Conservation (phyloP, 2,888 invertebrate genomes). For the Stegophylla sp. region DNA sequence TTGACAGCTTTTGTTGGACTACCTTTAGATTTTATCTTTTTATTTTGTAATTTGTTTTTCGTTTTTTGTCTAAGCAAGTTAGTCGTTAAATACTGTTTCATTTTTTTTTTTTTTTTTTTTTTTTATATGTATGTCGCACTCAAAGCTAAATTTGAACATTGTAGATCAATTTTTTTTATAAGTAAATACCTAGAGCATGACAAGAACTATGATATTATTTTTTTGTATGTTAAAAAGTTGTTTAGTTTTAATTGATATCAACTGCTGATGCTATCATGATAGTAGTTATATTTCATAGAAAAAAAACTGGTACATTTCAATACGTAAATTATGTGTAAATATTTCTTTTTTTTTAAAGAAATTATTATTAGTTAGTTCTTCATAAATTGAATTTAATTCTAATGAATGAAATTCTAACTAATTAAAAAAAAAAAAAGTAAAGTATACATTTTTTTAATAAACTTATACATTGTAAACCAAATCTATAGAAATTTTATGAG, state of each 20-base stretch:
- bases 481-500: neutral
- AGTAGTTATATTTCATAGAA: constrained; percentile 7
- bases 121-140: constrained; percentile 47
- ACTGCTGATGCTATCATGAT: constrained; percentile 3
- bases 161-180: constrained; percentile 42
- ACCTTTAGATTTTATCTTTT: constrained; percentile 56
- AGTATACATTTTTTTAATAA: constrained; percentile 43
- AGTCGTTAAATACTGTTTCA: constrained; percentile 41
- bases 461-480: constrained; percentile 30
- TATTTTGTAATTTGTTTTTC: constrained; percentile 57
- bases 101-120: constrained; percentile 47
- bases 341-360: constrained; percentile 42
- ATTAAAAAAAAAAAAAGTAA: constrained; percentile 39
- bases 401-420: constrained; percentile 28
- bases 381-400: constrained; percentile 11
- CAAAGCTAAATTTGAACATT: constrained; percentile 34
- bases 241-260: constrained; percentile 31
- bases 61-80: constrained; percentile 49
- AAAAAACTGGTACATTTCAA: constrained; percentile 16
- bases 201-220: constrained; percentile 40
- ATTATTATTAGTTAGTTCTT: constrained; percentile 7
- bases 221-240: constrained; percentile 40
- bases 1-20: constrained; percentile 55
- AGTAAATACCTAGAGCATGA: constrained; percentile 50
- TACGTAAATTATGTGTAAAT: constrained; percentile 2